A percentile compares a stretch with the other conserved stretches of the same genome.
Conservation (phyloP, 1,140 invertebrate genomes). For the Hypothenemus hampei region DNA sequence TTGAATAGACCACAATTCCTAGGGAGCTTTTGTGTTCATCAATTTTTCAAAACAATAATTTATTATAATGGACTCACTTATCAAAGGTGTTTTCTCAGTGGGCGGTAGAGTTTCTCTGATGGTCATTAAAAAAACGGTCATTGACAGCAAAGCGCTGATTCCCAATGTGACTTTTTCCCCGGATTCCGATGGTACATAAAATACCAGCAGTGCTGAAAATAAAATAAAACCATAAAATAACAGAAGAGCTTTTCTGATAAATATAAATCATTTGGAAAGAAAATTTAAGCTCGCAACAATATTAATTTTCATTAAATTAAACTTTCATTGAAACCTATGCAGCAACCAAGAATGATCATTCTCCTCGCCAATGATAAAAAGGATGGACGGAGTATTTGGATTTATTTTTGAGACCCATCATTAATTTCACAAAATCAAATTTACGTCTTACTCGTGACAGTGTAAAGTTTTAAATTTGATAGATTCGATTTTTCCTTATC, state of each 20-base stretch:
- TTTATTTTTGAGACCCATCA: too few relatives aligned
- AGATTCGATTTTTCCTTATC: too few relatives aligned
- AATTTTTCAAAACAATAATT: too few relatives aligned
- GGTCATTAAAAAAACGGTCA: slow-evolving; percentile 92
- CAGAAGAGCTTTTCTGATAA: neutral
- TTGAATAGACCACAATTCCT: too few relatives aligned
- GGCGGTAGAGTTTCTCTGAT: slow-evolving; percentile 87
- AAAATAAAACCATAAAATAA: slow-evolving; percentile 1
- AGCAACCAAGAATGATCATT: too few relatives aligned
- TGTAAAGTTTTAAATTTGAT: too few relatives aligned
- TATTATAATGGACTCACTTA: slow-evolving; percentile 62
- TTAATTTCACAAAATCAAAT: too few relatives aligned
- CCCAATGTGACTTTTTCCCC: slow-evolving; percentile 85
- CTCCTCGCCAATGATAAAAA: too few relatives aligned
- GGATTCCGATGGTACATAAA: slow-evolving; percentile 88
- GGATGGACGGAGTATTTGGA: too few relatives aligned
- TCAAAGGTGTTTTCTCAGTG: slow-evolving; percentile 85
- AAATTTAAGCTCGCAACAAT: neutral
- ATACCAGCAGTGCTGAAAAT: slow-evolving; percentile 74
- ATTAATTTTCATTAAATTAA: neutral
- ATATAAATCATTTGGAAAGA: neutral
- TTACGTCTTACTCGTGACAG: too few relatives aligned
- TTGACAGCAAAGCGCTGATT: slow-evolving; percentile 83
- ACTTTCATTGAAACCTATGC: too few relatives aligned
- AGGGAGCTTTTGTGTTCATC: too few relatives aligned